Base-by-base conservation (phyloP, 2,113 vertebrate species). In the Python bivittatus region DNA sequence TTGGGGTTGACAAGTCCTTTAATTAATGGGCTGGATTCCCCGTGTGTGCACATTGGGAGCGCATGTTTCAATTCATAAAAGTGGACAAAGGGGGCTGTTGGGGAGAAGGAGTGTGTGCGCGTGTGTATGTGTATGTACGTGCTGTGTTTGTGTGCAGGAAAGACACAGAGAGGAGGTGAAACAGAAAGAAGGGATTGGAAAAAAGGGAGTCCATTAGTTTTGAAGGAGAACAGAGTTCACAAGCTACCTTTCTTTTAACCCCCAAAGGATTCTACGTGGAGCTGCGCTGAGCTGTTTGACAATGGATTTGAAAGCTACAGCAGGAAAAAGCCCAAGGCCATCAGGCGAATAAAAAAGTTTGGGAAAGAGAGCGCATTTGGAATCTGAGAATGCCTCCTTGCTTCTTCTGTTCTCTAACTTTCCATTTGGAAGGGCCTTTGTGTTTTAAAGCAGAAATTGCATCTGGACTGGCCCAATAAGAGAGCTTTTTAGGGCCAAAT, bases 51-150 rank as follows among this genome's bases (percentile, higher is more conserved):
- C 56, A 97, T 97, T 97, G 98, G 97, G 97, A 97, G 97, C 97
- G 97, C 97, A 97, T 98, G 97, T 97, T 97, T 98, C 97, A 97
- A 98, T 98, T 98, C 97, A 98, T 97, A 98, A 97, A 98, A 98
- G 97, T 98, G 97, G 98, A 98, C 97, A 98, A 98, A 98, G 97
- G 97, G 97, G 95, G 96, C 93, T 93, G 95, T 92, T 95, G 96
- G 96, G 95, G 91, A 88, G 38, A 94, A 92, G 92, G 94, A 38
- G 93, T 11, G 4, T 3, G 86, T 1, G 25, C 3, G 88, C 23
- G 48, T 13, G 33, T 22, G 20, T 42, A 91, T 27, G 89, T 12
- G 1, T 1, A 84, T 1, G 12, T 7, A 9, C n/a, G 20, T 38
- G 86, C n/a, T 64, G 27, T 29, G 9, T 48, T 20, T 52, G 56